phyloP scores from a whole-genome alignment of 2,888 invertebrate genomes.

The Habrosyne pyritoides region DNA sequence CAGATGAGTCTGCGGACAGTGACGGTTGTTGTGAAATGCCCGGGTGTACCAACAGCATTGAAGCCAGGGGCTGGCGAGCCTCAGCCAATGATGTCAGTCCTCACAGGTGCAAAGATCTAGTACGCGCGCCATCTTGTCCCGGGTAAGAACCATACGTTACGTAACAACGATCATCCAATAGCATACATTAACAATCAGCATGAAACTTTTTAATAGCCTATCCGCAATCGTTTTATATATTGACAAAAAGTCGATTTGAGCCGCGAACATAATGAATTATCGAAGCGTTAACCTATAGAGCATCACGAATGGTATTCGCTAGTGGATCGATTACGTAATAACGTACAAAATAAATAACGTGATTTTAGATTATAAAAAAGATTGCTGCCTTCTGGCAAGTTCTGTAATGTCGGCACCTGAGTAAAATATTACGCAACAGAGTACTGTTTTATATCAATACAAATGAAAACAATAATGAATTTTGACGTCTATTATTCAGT shows the following conservation, averaged over 20 bases:
- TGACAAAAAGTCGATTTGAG: not conserved
- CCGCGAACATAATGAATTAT: not conserved
- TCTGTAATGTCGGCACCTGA: not conserved
- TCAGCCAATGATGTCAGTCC: constrained; percentile 63
- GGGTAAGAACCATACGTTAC: constrained; percentile 44
- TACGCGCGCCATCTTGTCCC: constrained; percentile 58
- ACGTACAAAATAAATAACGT: not conserved
- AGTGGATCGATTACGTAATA: not conserved
- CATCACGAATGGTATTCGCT: not conserved
- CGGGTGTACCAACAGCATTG: constrained; percentile 33
- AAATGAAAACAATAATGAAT: not conserved
- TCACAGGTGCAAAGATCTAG: constrained; percentile 44
- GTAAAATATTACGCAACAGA: not conserved
- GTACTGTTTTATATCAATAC: not conserved
- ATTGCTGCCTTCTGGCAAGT: not conserved
- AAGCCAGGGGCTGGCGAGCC: constrained; percentile 51
- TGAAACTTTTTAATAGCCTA: not conserved
- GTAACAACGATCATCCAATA: not conserved
- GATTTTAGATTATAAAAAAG: not conserved
- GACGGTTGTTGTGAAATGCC: constrained; percentile 52
- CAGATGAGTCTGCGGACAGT: constrained; percentile 64
- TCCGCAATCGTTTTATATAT: not conserved
- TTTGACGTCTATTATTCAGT: constrained; percentile 3
- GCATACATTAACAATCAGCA: not conserved
- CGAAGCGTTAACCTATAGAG: not conserved